Percentiles rank a stretch among this genome's conserved stretches.
Conservation (phyloP, 2,888 invertebrate genomes). For the Monoplex corrugatus region DNA sequence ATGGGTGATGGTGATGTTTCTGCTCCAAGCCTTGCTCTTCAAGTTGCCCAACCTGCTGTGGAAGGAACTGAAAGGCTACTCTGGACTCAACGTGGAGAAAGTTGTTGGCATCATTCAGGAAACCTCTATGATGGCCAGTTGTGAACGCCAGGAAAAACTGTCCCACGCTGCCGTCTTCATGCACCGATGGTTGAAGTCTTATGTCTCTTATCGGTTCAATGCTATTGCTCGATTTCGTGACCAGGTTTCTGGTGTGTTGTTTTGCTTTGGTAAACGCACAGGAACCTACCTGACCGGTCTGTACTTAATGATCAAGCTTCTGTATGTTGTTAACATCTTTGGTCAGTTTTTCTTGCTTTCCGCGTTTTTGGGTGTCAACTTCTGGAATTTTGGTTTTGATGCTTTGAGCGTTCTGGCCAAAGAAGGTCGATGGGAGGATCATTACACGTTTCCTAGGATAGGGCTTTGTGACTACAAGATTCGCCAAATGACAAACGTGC, state of each 20-base stretch:
- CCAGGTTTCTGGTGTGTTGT: constrained; percentile 52
- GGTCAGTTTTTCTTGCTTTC: constrained; percentile 58
- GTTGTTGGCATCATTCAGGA: constrained; percentile 58
- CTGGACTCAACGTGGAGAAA: constrained; percentile 58
- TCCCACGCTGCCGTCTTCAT: constrained; percentile 57
- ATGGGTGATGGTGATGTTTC: constrained; percentile 63
- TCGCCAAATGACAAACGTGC: constrained; percentile 74
- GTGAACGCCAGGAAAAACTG: constrained; percentile 55
- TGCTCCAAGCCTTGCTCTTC: constrained; percentile 58
- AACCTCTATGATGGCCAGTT: constrained; percentile 54
- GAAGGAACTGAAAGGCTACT: constrained; percentile 55
- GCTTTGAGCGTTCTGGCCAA: constrained; percentile 43
- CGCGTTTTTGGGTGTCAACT: constrained; percentile 53
- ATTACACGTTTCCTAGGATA: constrained; percentile 63
- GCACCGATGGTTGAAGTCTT: constrained; percentile 60
- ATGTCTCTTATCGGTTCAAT: constrained; percentile 54
- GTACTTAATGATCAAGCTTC: constrained; percentile 55
- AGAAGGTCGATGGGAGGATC: constrained; percentile 57
- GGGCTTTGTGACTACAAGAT: constrained; percentile 76
- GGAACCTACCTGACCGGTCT: constrained; percentile 56
- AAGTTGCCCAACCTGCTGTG: constrained; percentile 57
- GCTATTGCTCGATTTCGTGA: constrained; percentile 50
- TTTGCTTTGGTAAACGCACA: constrained; percentile 56
- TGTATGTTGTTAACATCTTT: constrained; percentile 54
- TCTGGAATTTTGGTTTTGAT: constrained; percentile 53